phyloP scores from a whole-genome alignment of 2,797 vertebrate species.

The Dendrocincla fuliginosa region DNA sequence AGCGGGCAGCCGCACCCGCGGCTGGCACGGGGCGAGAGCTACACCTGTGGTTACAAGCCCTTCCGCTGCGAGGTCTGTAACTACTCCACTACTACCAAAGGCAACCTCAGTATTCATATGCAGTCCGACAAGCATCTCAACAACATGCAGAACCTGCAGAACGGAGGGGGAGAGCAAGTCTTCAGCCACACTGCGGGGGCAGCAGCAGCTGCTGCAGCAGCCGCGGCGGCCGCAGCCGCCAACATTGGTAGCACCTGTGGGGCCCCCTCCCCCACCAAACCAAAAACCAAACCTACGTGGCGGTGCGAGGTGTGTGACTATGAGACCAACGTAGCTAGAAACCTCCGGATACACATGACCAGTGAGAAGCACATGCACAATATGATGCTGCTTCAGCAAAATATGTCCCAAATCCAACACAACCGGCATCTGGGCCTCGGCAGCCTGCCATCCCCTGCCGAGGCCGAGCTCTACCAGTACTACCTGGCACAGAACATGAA shows the following conservation, averaged over 20 bases:
- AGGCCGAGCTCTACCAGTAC: slow-evolving; percentile 98
- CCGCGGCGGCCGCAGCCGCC: slow-evolving; percentile 78
- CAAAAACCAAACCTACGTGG: slow-evolving; percentile 98
- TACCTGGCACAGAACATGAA: slow-evolving; percentile 98
- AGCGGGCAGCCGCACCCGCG: slow-evolving; percentile 96
- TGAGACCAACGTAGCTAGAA: slow-evolving; percentile 97
- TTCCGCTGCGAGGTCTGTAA: slow-evolving; percentile 99
- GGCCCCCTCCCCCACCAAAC: slow-evolving; percentile 95
- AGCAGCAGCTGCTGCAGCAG: slow-evolving; percentile 84
- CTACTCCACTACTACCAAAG: slow-evolving; percentile 99
- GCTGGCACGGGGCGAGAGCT: slow-evolving; percentile 97
- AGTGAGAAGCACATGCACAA: slow-evolving; percentile 99
- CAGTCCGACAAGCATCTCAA: slow-evolving; percentile 99
- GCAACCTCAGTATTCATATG: slow-evolving; percentile 99
- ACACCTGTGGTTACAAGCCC: slow-evolving; percentile 98
- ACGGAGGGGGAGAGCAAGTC: slow-evolving; percentile 94
- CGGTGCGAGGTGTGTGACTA: slow-evolving; percentile 99
- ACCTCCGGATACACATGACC: slow-evolving; percentile 99
- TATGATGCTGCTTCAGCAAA: slow-evolving; percentile 99
- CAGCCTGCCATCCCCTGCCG: slow-evolving; percentile 91
- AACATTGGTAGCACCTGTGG: slow-evolving; percentile 90
- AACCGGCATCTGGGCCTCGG: slow-evolving; percentile 89
- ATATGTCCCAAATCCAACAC: slow-evolving; percentile 95
- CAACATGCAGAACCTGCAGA: slow-evolving; percentile 99
- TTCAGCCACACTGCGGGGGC: slow-evolving; percentile 90